phyloP scores from a whole-genome alignment of 1,140 invertebrate species.

The Ostrea edulis region DNA sequence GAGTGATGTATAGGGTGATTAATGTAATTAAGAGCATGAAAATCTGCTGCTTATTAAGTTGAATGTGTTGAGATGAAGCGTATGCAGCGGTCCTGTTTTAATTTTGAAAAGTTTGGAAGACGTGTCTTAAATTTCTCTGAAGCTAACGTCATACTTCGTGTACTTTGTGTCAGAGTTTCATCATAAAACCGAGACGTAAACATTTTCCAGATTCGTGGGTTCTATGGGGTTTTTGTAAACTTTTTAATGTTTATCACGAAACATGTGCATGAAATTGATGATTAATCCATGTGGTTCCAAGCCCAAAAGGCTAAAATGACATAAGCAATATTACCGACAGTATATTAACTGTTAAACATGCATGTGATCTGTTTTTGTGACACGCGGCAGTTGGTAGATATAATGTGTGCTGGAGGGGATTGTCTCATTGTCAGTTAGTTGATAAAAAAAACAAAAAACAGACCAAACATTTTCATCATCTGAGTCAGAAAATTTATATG shows the following conservation, averaged over 20 bases:
- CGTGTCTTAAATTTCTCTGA: not conserved
- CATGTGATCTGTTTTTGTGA: too few species aligned
- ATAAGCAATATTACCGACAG: not conserved
- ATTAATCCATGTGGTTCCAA: slow-evolving; percentile 2
- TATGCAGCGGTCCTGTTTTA: not conserved
- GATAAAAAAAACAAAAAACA: not conserved
- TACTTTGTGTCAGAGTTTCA: not conserved
- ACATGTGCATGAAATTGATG: slow-evolving; percentile 14
- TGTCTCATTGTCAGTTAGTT: not conserved
- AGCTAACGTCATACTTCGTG: not conserved
- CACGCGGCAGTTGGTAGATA: not conserved
- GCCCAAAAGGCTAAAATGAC: not conserved
- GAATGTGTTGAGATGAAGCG: not conserved
- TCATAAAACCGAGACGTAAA: not conserved
- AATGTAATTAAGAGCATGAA: slow-evolving; percentile 1
- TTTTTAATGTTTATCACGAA: not conserved
- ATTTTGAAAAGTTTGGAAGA: not conserved
- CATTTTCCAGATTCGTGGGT: slow-evolving; percentile 4
- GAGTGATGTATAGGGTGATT: not conserved
- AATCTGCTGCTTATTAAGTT: not conserved
- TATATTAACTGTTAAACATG: too few species aligned
- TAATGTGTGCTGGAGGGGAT: not conserved
- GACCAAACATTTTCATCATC: not conserved
- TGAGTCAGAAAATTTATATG: not conserved
- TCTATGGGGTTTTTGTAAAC: slow-evolving; percentile 1